Evolutionary conservation across 1,140 invertebrate species (phyloP).

Genomic region (Heterodera carotae): DNA sequence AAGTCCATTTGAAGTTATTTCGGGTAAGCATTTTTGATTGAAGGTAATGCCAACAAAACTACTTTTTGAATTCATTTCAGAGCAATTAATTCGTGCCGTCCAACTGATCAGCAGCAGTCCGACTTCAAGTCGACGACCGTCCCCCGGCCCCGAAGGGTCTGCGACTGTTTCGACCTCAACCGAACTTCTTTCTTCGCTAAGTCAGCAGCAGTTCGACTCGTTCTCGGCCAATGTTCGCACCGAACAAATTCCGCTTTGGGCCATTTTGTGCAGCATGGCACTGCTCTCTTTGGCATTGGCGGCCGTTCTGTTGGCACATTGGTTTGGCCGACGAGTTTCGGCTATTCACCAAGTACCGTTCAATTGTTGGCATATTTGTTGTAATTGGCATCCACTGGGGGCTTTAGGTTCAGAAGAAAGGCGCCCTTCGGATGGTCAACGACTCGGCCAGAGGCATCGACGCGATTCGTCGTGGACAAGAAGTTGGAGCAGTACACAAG

Average conservation of each 20-base stretch:
- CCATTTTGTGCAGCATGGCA: slow-evolving; percentile 16
- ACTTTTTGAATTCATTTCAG: neutral
- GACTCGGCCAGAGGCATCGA: slow-evolving; percentile 2
- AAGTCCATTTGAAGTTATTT: slow-evolving; percentile 20
- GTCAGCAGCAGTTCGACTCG: neutral
- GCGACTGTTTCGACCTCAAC: neutral
- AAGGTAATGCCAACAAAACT: too few relatives aligned
- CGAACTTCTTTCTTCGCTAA: neutral
- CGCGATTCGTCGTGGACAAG: neutral
- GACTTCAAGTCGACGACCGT: too few relatives aligned
- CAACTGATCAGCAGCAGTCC: neutral
- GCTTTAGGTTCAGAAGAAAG: neutral
- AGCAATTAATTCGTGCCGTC: neutral
- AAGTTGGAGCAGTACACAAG: slow-evolving; percentile 13
- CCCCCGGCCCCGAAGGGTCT: too few relatives aligned
- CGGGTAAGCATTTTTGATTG: too few relatives aligned
- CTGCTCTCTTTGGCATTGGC: slow-evolving; percentile 19
- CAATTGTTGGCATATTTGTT: neutral
- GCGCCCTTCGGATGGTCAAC: neutral
- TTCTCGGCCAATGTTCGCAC: slow-evolving; percentile 1
- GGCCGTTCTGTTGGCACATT: slow-evolving; percentile 17
- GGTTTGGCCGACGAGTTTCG: neutral
- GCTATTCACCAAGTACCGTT: neutral
- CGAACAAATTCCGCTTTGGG: slow-evolving; percentile 28
- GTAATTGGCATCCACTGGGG: neutral